phyloP scores from a whole-genome alignment of 2,113 vertebrate species.

The Psophia crepitans region DNA sequence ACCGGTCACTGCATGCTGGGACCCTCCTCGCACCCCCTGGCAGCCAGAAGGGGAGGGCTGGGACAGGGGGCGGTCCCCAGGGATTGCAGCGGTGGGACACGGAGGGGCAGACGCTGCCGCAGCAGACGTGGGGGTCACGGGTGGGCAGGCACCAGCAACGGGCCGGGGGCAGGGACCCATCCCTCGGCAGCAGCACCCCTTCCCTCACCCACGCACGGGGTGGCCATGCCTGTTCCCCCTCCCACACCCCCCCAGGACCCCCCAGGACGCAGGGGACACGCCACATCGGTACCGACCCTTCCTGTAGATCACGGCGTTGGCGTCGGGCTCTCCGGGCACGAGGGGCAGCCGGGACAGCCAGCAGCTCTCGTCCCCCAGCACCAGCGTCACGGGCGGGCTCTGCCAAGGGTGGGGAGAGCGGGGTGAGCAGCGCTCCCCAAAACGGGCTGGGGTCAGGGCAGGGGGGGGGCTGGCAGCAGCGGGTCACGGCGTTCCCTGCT shows the following conservation, averaged over 20 bases:
- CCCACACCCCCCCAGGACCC: background rate
- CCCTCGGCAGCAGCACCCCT: background rate
- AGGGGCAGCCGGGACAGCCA: slow-evolving; percentile 84
- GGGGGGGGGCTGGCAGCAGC: background rate
- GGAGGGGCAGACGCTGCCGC: background rate
- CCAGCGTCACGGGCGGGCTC: slow-evolving; percentile 67
- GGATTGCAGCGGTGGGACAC: too few species aligned
- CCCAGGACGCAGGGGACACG: fast-evolving
- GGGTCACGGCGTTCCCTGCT: fast-evolving
- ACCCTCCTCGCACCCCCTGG: background rate
- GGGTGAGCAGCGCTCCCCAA: background rate
- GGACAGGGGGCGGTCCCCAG: too few species aligned
- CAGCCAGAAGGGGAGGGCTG: background rate
- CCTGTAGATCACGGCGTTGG: slow-evolving; percentile 85
- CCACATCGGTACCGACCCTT: slow-evolving; percentile 72
- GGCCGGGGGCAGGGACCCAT: background rate
- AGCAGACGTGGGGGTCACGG: background rate
- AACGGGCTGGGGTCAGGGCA: background rate
- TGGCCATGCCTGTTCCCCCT: background rate
- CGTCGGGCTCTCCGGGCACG: slow-evolving; percentile 65
- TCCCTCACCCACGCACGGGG: background rate
- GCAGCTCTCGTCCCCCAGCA: slow-evolving; percentile 81
- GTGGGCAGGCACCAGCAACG: background rate
- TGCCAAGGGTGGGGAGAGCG: background rate
- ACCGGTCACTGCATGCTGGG: fast-evolving